These are phyloP conservation scores for Melieria crassipennis DNA, from an alignment of 2,888 invertebrate genomes.

Conservation along the genomic window DNA sequence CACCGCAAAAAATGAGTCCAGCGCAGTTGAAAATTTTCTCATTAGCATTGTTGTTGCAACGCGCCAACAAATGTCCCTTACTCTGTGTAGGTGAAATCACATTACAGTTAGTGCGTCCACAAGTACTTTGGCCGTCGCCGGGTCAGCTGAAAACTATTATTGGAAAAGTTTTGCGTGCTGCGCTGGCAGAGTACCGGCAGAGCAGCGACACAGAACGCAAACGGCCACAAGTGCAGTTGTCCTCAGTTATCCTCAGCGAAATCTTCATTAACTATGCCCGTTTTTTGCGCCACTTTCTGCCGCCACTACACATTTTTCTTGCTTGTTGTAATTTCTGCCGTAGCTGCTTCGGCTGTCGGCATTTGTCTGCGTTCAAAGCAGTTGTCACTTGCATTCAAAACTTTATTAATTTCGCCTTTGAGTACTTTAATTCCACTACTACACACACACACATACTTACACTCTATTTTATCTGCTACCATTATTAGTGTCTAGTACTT, in stretches of 20 bases:
- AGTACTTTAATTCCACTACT: background rate
- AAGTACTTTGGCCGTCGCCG: too few relatives aligned
- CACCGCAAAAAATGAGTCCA: too few relatives aligned
- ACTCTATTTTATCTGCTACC: background rate
- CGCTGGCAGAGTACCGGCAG: background rate
- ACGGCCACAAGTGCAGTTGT: slow-evolving; percentile 15
- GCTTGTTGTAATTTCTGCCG: too few relatives aligned
- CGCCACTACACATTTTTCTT: too few relatives aligned
- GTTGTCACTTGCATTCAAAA: slow-evolving; percentile 28
- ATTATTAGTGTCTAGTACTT: slow-evolving; percentile 18
- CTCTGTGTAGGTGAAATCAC: too few relatives aligned
- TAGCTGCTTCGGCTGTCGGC: too few relatives aligned
- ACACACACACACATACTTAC: background rate
- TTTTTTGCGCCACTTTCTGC: slow-evolving; percentile 12
- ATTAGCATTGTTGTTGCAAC: too few relatives aligned
- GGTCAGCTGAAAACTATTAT: slow-evolving; percentile 32
- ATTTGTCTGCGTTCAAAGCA: background rate
- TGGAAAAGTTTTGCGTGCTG: slow-evolving; percentile 29
- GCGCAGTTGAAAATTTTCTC: too few relatives aligned
- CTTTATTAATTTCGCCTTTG: slow-evolving; percentile 25
- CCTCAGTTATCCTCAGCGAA: slow-evolving; percentile 7
- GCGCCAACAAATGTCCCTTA: too few relatives aligned
- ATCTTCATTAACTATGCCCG: slow-evolving; percentile 22
- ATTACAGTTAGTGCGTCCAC: too few relatives aligned
- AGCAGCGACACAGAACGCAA: background rate